phyloP scores from a whole-genome alignment of 1,140 invertebrate genomes.

The Adoxophyes honmai region DNA sequence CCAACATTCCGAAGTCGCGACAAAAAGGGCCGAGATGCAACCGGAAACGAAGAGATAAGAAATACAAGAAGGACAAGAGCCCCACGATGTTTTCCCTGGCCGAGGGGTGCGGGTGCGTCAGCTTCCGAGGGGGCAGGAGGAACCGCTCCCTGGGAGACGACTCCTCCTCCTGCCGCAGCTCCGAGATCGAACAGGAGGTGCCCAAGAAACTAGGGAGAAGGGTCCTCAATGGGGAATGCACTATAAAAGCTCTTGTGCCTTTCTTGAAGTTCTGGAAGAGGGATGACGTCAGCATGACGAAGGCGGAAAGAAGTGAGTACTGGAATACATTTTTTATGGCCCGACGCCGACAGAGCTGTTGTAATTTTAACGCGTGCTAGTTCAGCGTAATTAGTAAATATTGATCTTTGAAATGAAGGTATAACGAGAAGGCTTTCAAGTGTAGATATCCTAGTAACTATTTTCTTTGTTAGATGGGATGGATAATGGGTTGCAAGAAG shows the following conservation, averaged over 20 bases:
- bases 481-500: no score
- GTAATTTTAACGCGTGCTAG: no score
- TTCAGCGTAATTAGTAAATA: no score
- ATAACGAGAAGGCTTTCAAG: no score
- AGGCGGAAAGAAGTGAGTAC: constrained; percentile 83
- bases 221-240: constrained; percentile 62
- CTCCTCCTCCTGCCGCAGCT: constrained; percentile 79
- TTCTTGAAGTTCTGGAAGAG: constrained; percentile 78
- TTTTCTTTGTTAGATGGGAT: no score
- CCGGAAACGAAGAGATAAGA: constrained; percentile 72
- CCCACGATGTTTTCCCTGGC: constrained; percentile 67
- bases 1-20: constrained; percentile 64
- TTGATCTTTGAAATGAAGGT: no score
- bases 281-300: constrained; percentile 82
- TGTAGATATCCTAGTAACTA: no score
- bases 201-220: constrained; percentile 56
- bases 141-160: constrained; percentile 73
- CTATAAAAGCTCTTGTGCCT: constrained; percentile 72
- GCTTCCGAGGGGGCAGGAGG: constrained; percentile 61
- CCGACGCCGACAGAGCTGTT: no score
- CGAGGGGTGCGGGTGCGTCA: constrained; percentile 73
- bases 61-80: constrained; percentile 64
- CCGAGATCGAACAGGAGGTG: constrained; percentile 77
- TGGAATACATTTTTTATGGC: not conserved
- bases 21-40: constrained; percentile 64